Evolutionary conservation across 1,140 invertebrate species (phyloP), one percentile per base, ranked within the genome.

Genomic region (Coelopa frigida): DNA sequence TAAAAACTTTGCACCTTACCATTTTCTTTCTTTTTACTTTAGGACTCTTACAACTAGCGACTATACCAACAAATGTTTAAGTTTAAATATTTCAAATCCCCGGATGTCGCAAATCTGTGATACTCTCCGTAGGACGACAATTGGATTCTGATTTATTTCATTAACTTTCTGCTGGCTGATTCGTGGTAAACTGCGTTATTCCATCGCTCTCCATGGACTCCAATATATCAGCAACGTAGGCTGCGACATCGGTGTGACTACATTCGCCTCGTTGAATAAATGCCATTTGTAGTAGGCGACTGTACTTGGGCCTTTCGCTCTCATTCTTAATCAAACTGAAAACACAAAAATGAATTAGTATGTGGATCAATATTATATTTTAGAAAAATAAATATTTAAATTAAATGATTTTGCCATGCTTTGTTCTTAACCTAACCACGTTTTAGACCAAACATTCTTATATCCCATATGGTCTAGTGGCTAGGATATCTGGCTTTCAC

Each of bases 301-400:
- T 92, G 70, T 95, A 95, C 70, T 94, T 94, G 29, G 92, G 91
- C 62, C 92, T 78, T 59, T 87, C 81, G 51, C 76, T 84, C 75
- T 94, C 90, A 71, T 93, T 88, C 75, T 96, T 95, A 49, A 92
- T 92, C 63, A 96, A 81, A 78, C 92, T 94, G 67, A 26, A 78
- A 73, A 48, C 44, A 10, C 44, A 38, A 26, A 27, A 15, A 42
- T n/a, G n/a, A n/a, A n/a, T n/a, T n/a, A n/a, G n/a, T n/a, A n/a
- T n/a, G n/a, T n/a, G n/a, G n/a, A n/a, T n/a, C n/a, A n/a, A n/a
- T n/a, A n/a, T n/a, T n/a, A n/a, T n/a, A n/a, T n/a, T n/a, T n/a
- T n/a, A n/a, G n/a, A n/a, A n/a, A n/a, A n/a, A n/a, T n/a, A n/a
- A n/a, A n/a, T n/a, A n/a, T n/a, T n/a, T n/a, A n/a, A n/a, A n/a